A percentile compares a stretch with the other conserved stretches of the same genome.
phyloP scores from a whole-genome alignment of 1,140 invertebrate genomes.

The Triops longicaudatus region DNA sequence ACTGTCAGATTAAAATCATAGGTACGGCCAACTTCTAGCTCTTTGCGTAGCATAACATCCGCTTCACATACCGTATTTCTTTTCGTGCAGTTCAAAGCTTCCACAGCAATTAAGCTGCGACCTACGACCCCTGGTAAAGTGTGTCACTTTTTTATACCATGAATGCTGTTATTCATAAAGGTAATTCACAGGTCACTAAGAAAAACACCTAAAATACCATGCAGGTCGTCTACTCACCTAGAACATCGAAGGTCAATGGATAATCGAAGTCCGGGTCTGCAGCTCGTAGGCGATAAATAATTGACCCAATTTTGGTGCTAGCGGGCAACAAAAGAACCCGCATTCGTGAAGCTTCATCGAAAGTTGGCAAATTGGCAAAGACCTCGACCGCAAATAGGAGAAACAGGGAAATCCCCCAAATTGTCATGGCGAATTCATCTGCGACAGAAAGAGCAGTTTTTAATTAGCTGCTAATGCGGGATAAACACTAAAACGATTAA shows the following conservation, averaged over 20 bases:
- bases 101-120: constrained; percentile 59
- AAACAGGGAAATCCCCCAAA: not conserved
- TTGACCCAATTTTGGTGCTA: constrained; percentile 66
- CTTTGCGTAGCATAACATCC: constrained; percentile 64
- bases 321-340: constrained; percentile 66
- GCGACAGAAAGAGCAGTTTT: not conserved
- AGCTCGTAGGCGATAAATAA: constrained; percentile 75
- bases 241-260: constrained; percentile 68
- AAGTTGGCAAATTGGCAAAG: constrained; percentile 55
- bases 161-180: not conserved
- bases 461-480: too few species aligned
- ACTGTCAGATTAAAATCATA: constrained; percentile 67
- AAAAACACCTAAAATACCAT: constrained; percentile 22
- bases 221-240: constrained; percentile 45
- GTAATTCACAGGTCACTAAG: constrained; percentile 22
- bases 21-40: constrained; percentile 62
- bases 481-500: not conserved
- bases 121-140: constrained; percentile 49
- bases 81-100: constrained; percentile 66
- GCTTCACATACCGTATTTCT: constrained; percentile 76
- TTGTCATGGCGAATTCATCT: not conserved
- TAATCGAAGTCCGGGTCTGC: constrained; percentile 79
- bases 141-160: not conserved
- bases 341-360: constrained; percentile 72
- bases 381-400: constrained; percentile 21